Evolutionary conservation across 2,888 invertebrate species (phyloP).

Genomic region (Itoplectis maculator): DNA sequence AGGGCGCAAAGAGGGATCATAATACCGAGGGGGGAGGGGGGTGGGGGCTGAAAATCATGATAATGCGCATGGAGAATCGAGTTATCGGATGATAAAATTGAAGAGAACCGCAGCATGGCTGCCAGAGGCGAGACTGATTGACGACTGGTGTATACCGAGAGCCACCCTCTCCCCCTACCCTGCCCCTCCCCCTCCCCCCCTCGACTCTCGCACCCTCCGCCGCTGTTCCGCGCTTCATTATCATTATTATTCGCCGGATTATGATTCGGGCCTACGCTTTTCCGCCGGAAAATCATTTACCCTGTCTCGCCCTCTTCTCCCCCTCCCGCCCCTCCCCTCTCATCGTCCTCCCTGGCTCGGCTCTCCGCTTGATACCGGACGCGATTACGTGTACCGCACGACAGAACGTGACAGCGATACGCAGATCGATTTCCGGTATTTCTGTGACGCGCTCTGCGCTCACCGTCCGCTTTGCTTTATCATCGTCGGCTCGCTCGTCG

Average conservation of each 20-base stretch:
- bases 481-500: constrained; percentile 5
- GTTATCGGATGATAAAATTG: constrained; percentile 63
- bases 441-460: constrained; percentile 32
- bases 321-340: constrained; percentile 48
- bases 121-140: constrained; percentile 55
- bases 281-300: constrained; percentile 64
- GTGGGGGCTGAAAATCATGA: constrained; percentile 40
- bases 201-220: constrained; percentile 43
- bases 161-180: too few species aligned
- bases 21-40: constrained; percentile 30
- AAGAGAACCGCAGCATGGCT: constrained; percentile 37
- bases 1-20: constrained; percentile 28
- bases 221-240: constrained; percentile 68
- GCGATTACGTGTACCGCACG: constrained; percentile 43
- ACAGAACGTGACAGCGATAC: constrained; percentile 44
- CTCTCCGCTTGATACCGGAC: constrained; percentile 48
- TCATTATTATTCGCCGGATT: constrained; percentile 61
- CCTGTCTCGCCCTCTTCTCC: constrained; percentile 62
- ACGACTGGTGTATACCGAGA: constrained; percentile 47
- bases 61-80: constrained; percentile 54
- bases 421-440: constrained; percentile 54
- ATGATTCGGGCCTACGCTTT: constrained; percentile 59
- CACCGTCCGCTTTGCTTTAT: constrained; percentile 21
- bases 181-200: background rate
- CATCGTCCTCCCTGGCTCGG: too few species aligned